These are phyloP conservation scores for Drosophila nr. perissopoda DNA, from an alignment of 2,888 invertebrate genomes.

Conservation along the genomic window DNA sequence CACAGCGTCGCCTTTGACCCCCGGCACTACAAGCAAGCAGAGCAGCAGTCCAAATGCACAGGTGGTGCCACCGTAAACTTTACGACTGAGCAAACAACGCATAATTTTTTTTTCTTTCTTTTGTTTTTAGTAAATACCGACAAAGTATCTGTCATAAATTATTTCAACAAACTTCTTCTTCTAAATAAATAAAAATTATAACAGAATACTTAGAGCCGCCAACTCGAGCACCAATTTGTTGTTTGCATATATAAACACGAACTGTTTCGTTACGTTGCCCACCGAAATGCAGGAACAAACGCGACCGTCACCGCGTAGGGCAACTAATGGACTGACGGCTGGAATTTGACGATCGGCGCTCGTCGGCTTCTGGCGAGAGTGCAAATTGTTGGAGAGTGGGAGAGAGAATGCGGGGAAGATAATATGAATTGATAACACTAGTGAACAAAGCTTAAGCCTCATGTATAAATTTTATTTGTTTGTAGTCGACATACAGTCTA, in stretches of 20 bases:
- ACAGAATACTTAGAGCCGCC: conserved; percentile 20
- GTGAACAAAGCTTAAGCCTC: conserved; percentile 11
- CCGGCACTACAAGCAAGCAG: conserved; percentile 10
- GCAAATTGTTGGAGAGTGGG: conserved; percentile 6
- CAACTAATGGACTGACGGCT: conserved; percentile 36
- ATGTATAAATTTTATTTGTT: background rate
- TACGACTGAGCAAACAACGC: background rate
- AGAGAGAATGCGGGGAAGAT: conserved; percentile 18
- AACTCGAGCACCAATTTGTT: conserved; percentile 2
- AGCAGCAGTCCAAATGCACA: conserved; percentile 18
- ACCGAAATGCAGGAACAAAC: conserved; percentile 29
- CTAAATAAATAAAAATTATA: conserved; percentile 23
- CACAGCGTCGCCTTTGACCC: conserved; percentile 63
- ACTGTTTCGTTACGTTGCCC: conserved; percentile 19
- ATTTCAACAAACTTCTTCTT: conserved; percentile 29
- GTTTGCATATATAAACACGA: conserved; percentile 23
- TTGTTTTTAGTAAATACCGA: background rate
- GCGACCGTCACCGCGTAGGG: conserved; percentile 41
- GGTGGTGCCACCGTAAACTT: conserved; percentile 4
- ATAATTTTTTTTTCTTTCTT: conserved; percentile 15
- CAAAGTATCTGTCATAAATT: conserved; percentile 17
- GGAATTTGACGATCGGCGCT: conserved; percentile 25
- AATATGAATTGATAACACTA: conserved; percentile 21
- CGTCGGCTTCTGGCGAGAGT: conserved; percentile 22
- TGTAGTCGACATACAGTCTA: background rate